Evolutionary conservation across 1,140 invertebrate species (phyloP).

Genomic region (Bombus pyrosoma): DNA sequence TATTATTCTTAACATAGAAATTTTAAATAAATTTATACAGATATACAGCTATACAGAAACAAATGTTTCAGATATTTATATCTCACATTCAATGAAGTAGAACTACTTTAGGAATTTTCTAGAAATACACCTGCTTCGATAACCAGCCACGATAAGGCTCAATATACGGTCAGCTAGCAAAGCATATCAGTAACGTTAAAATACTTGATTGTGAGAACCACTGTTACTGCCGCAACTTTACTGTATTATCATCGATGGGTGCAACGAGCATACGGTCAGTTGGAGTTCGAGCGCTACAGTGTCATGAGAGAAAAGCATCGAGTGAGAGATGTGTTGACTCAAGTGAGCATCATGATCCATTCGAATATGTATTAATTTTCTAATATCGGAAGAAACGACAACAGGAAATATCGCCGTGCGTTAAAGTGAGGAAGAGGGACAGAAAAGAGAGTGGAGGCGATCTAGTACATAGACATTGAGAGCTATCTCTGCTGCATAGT

Average conservation of each 20-base stretch:
- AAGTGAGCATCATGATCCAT: neutral
- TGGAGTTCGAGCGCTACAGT: neutral
- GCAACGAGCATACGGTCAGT: neutral
- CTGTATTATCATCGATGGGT: slow-evolving; percentile 14
- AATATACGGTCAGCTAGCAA: neutral
- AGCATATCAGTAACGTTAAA: neutral
- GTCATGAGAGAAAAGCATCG: neutral
- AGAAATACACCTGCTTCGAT: neutral
- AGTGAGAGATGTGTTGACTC: neutral
- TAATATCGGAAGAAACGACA: slow-evolving; percentile 9
- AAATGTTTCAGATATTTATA: neutral
- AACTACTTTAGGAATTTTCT: neutral
- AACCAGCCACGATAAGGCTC: neutral
- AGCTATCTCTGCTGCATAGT: slow-evolving; percentile 33
- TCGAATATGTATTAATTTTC: neutral
- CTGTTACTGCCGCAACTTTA: slow-evolving; percentile 7
- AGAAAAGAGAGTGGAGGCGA: neutral
- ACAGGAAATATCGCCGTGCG: neutral
- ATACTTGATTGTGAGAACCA: neutral
- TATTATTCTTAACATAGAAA: neutral
- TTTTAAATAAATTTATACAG: neutral
- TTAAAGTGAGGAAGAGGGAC: neutral
- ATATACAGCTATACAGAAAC: neutral
- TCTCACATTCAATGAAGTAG: neutral
- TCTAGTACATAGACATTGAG: neutral